Conservation (phyloP, 2,888 invertebrate genomes). For the Orgyia antiqua region DNA sequence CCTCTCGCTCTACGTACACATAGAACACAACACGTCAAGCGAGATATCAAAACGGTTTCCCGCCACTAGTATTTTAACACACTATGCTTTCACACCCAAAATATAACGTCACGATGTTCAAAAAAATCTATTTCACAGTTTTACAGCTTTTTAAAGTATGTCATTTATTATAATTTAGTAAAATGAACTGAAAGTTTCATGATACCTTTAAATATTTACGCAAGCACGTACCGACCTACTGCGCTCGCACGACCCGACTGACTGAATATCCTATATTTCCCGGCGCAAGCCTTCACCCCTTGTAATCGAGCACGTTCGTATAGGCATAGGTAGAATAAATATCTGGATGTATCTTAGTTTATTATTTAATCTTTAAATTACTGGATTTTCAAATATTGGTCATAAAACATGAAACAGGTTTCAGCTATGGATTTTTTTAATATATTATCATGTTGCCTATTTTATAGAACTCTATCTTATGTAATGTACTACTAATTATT, state of each 20-base stretch:
- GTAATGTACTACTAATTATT: no score
- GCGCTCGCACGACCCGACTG: slow-evolving; percentile 69
- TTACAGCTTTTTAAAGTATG: slow-evolving; percentile 11
- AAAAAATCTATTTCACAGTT: slow-evolving; percentile 26
- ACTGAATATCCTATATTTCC: slow-evolving; percentile 71
- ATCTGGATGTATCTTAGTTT: slow-evolving; percentile 36
- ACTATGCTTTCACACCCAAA: slow-evolving; percentile 36
- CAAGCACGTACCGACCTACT: slow-evolving; percentile 48
- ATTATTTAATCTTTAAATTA: no score
- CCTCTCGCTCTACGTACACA: slow-evolving; percentile 72
- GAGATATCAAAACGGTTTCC: slow-evolving; percentile 76
- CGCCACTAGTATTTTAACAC: slow-evolving; percentile 70
- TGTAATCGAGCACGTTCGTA: slow-evolving; percentile 71
- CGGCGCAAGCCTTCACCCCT: slow-evolving; percentile 76
- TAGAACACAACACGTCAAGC: slow-evolving; percentile 76
- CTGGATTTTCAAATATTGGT: no score
- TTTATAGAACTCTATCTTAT: no score
- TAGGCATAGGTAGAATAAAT: slow-evolving; percentile 44
- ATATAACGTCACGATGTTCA: slow-evolving; percentile 20
- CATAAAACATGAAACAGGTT: no score
- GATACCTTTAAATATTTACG: slow-evolving; percentile 39
- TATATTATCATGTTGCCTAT: no score
- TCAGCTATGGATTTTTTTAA: no score
- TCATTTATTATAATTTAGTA: slow-evolving; percentile 45
- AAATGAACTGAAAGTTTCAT: slow-evolving; percentile 68